Evolutionary conservation across 2,888 invertebrate species (phyloP).

Genomic region (Eudasyphora cyanicolor): DNA sequence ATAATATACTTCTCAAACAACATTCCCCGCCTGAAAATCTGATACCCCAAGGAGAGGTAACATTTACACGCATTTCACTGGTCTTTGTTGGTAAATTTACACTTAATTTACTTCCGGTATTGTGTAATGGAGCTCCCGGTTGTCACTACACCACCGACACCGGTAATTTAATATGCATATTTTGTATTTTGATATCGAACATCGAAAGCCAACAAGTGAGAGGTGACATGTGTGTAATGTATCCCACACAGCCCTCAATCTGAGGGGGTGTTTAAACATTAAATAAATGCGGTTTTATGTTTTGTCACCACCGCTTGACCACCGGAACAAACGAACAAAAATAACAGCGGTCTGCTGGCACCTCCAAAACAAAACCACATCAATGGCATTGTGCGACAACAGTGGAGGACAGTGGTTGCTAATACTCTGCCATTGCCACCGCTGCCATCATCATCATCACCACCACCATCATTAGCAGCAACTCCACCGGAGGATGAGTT

Average conservation of each 20-base stretch:
- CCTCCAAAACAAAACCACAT: constrained; percentile 55
- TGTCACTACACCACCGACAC: not conserved
- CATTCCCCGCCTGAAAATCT: no score
- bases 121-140: constrained; percentile 45
- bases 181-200: constrained; percentile 11
- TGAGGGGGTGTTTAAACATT: constrained; percentile 52
- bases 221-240: not conserved
- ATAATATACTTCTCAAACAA: no score
- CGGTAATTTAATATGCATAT: constrained; percentile 5
- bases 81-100: constrained; percentile 1
- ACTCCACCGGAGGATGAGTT: constrained; percentile 15
- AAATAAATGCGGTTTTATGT: constrained; percentile 56
- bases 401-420: no score
- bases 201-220: not conserved
- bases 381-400: constrained; percentile 54
- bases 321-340: constrained; percentile 24
- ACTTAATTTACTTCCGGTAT: constrained; percentile 56
- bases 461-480: not conserved
- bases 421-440: constrained; percentile 9
- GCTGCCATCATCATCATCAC: not conserved
- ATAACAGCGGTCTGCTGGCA: not conserved
- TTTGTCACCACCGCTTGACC: constrained; percentile 44
- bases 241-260: no score
- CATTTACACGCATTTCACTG: not conserved
- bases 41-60: no score